Conservation (phyloP, 2,888 invertebrate genomes). For the Teleogryllus oceanicus region DNA sequence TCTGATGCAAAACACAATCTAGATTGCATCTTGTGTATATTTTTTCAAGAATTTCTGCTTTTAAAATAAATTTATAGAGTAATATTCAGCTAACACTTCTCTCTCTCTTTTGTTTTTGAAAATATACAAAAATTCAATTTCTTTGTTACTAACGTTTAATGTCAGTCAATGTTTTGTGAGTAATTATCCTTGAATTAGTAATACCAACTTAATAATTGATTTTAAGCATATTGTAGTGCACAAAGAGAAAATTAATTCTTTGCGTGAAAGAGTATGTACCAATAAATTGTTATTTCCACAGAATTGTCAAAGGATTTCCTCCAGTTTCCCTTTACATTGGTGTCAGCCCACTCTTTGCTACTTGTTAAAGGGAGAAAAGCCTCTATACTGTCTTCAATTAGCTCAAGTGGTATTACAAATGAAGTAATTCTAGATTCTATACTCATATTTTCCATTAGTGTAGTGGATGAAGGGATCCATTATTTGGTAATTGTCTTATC, state of each 20-base stretch:
- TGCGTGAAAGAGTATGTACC: neutral
- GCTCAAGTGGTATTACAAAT: constrained; percentile 62
- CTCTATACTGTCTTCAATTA: constrained; percentile 91
- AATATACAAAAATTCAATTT: too few species aligned
- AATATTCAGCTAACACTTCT: too few species aligned
- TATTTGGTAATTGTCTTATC: constrained; percentile 64
- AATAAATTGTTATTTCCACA: constrained; percentile 50
- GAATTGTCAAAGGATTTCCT: constrained; percentile 93
- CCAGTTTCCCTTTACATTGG: constrained; percentile 97
- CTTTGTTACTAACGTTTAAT: too few species aligned
- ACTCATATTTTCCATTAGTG: constrained; percentile 92
- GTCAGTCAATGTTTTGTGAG: too few species aligned
- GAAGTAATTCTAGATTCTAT: constrained; percentile 71
- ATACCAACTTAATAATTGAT: neutral
- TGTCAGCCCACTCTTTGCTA: constrained; percentile 96
- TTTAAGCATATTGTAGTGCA: neutral
- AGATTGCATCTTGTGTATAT: too few species aligned
- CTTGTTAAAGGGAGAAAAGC: constrained; percentile 91
- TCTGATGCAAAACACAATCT: too few species aligned
- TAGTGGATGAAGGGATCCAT: constrained; percentile 99
- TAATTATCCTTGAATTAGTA: too few species aligned
- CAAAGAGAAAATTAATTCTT: neutral
- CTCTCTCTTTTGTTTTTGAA: too few species aligned
- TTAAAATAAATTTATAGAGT: too few species aligned
- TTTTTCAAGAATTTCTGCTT: too few species aligned